These are phyloP conservation scores for Pandemis corylana DNA, from an alignment of 2,888 invertebrate genomes.

Conservation along the genomic window DNA sequence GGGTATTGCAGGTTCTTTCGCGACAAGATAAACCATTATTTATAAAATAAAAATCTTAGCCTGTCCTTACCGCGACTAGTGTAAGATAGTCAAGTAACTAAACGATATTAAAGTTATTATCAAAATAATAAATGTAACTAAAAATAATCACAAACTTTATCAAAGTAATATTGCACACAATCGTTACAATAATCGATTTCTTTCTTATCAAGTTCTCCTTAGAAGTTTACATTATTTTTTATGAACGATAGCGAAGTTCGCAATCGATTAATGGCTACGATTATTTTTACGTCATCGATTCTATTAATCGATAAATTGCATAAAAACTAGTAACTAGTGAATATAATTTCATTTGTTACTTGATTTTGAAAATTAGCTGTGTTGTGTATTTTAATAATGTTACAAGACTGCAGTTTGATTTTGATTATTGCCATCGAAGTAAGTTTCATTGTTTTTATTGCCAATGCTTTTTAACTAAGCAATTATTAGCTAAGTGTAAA, in stretches of 20 bases:
- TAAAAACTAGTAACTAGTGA: constrained; percentile 23
- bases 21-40: too few species aligned
- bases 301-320: constrained; percentile 14
- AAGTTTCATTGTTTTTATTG: constrained; percentile 13
- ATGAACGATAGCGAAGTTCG: constrained; percentile 27
- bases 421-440: constrained; percentile 22
- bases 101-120: not conserved
- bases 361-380: constrained; percentile 19
- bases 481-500: too few species aligned
- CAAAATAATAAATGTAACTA: not conserved
- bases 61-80: not conserved
- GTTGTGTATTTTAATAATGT: constrained; percentile 26
- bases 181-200: not conserved
- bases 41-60: too few species aligned
- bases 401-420: constrained; percentile 16
- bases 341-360: constrained; percentile 24
- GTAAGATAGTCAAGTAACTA: not conserved
- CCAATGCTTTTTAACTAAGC: not conserved
- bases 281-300: constrained; percentile 21
- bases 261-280: constrained; percentile 29
- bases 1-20: too few species aligned
- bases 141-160: not conserved
- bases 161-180: not conserved
- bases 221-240: constrained; percentile 12
- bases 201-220: not conserved